phyloP scores from a whole-genome alignment of 2,888 invertebrate genomes.

The Timandra comae region DNA sequence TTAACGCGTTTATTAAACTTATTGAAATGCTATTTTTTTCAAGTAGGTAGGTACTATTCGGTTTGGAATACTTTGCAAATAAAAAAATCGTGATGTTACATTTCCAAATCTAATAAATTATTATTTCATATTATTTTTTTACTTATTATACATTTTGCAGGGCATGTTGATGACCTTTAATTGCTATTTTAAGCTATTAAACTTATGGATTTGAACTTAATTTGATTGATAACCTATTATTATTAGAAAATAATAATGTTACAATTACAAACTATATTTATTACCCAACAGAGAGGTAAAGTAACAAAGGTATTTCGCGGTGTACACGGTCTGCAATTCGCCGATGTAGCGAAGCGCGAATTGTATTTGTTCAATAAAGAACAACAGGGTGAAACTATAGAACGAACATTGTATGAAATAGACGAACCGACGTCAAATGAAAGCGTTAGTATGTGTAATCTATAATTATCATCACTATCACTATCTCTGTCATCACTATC shows the following conservation, averaged over 20 bases:
- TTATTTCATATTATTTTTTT: too few species aligned
- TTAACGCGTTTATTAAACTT: background rate
- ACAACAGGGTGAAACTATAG: slow-evolving; percentile 22
- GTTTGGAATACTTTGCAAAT: too few species aligned
- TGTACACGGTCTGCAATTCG: slow-evolving; percentile 45
- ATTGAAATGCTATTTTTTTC: background rate
- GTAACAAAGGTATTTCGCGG: slow-evolving; percentile 53
- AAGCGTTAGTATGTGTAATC: slow-evolving; percentile 32
- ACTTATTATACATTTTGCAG: too few species aligned
- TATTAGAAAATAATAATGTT: too few species aligned
- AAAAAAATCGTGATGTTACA: background rate
- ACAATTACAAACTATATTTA: too few species aligned
- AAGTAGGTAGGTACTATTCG: background rate
- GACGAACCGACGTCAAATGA: slow-evolving; percentile 54
- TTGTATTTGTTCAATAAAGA: slow-evolving; percentile 27
- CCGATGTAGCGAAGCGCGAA: slow-evolving; percentile 43
- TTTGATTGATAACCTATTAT: too few species aligned
- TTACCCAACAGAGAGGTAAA: slow-evolving; percentile 48
- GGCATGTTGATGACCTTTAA: too few species aligned
- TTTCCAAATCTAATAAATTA: background rate
- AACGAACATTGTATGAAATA: slow-evolving; percentile 38
- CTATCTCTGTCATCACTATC: slow-evolving; percentile 1
- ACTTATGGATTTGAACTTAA: too few species aligned
- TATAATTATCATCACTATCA: slow-evolving; percentile 2
- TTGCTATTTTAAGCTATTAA: too few species aligned